These are phyloP conservation scores for Aramus guarauna DNA, from an alignment of 2,113 vertebrate species.

Conservation along the genomic window DNA sequence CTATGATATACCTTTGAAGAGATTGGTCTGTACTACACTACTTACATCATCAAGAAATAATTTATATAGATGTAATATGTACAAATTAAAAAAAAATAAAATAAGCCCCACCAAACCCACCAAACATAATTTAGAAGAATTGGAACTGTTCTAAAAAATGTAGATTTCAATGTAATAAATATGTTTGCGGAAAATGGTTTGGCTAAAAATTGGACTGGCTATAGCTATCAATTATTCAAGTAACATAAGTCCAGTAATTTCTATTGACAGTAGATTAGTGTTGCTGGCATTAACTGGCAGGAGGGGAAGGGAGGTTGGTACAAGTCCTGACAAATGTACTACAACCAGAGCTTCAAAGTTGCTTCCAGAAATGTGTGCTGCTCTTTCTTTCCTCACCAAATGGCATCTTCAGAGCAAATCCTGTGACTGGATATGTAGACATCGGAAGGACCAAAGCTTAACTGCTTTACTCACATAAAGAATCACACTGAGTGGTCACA, in stretches of 20 bases:
- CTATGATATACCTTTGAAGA: fast-evolving
- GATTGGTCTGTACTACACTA: background rate
- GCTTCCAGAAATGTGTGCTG: background rate
- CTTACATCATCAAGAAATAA: background rate
- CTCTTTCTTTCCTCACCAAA: background rate
- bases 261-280: background rate
- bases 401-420: background rate
- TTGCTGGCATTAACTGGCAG: background rate
- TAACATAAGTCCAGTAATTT: background rate
- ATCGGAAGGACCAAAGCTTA: background rate
- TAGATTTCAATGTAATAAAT: background rate
- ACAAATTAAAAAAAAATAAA: background rate
- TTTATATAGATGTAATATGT: background rate
- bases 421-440: background rate
- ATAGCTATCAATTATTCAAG: background rate
- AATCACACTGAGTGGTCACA: background rate
- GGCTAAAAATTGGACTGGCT: background rate
- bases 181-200: background rate
- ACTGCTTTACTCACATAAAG: background rate
- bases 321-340: background rate
- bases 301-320: background rate
- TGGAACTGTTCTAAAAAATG: background rate
- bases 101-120: no score
- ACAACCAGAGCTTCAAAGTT: background rate
- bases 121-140: background rate